These are phyloP conservation scores for Mormyrus iriodes DNA, from an alignment of 2,113 vertebrate species.

Conservation along the genomic window DNA sequence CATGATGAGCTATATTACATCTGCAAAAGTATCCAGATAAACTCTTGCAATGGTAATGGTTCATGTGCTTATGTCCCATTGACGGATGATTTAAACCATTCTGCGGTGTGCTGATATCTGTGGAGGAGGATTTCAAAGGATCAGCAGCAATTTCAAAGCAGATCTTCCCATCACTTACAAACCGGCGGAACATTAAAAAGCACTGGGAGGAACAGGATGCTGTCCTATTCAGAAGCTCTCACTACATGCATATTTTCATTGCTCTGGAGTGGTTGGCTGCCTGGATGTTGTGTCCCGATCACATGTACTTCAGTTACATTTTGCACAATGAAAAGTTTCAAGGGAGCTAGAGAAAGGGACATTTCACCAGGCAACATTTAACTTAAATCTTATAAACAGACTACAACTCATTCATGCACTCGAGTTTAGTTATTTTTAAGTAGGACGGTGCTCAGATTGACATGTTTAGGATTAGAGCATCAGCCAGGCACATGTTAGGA, in stretches of 20 bases:
- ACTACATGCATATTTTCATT: slow-evolving; percentile 1
- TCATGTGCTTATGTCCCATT: not conserved
- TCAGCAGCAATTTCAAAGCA: slow-evolving; percentile 12
- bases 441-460: not conserved
- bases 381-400: not conserved
- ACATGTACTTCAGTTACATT: not conserved
- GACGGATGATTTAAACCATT: not conserved
- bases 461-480: not conserved
- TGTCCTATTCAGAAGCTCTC: not conserved
- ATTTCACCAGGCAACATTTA: slow-evolving; percentile 1
- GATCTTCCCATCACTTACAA: not conserved
- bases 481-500: not conserved
- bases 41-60: not conserved
- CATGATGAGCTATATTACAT: not conserved
- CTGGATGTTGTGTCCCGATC: not conserved
- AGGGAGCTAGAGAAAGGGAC: not conserved
- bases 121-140: slow-evolving; percentile 14
- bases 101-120: not conserved
- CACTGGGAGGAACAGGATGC: not conserved
- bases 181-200: not conserved
- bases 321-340: not conserved
- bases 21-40: not conserved
- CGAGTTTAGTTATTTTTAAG: not conserved
- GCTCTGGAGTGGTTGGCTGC: not conserved
- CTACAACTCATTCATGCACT: not conserved